A percentile compares a stretch with the other conserved stretches of the same genome.
Evolutionary conservation across 2,113 vertebrate species (phyloP).

Genomic region (Gymnarchus niloticus): DNA sequence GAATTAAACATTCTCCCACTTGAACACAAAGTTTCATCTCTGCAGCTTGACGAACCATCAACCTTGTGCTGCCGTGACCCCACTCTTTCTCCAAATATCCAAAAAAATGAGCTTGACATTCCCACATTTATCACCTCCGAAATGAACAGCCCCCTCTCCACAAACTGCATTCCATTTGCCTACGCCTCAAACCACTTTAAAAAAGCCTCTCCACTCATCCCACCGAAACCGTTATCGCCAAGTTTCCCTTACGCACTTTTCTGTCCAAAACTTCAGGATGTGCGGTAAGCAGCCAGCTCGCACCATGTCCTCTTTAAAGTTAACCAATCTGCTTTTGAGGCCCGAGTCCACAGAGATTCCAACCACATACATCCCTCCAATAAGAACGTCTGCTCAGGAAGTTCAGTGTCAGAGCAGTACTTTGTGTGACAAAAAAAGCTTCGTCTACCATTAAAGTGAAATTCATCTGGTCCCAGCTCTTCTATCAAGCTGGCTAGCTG

Average conservation of each 20-base stretch:
- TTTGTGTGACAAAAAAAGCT: not conserved
- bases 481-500: not conserved
- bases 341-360: not conserved
- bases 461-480: not conserved
- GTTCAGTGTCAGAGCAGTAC: not conserved
- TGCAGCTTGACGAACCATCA: not conserved
- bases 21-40: not conserved
- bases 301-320: not conserved
- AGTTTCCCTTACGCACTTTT: not conserved
- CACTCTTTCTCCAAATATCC: not conserved
- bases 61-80: not conserved
- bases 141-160: not conserved
- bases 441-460: not conserved
- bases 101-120: not conserved
- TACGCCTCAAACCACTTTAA: not conserved
- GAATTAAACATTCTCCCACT: not conserved
- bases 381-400: not conserved
- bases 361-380: not conserved
- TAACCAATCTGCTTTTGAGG: not conserved
- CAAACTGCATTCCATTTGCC: not conserved
- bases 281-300: not conserved
- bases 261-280: not conserved
- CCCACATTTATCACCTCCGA: not conserved
- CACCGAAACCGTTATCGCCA: not conserved
- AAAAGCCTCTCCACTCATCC: not conserved